These are phyloP conservation scores for Moxostoma hubbsi DNA, from an alignment of 2,797 vertebrate species.

Conservation along the genomic window DNA sequence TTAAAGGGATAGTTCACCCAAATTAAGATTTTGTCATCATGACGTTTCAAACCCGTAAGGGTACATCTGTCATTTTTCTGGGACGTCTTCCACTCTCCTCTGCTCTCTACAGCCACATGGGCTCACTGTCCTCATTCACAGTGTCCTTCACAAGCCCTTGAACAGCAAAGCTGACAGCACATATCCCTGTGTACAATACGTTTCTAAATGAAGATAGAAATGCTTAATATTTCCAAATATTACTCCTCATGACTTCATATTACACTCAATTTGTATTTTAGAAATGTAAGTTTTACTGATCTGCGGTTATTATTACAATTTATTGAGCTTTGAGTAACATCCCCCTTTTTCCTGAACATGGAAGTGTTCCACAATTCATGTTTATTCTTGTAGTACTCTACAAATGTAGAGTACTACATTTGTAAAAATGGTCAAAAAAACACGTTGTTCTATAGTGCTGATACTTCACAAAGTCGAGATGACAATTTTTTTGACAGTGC, in stretches of 20 bases:
- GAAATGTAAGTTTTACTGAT: slow-evolving; percentile 22
- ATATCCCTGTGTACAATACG: slow-evolving; percentile 5
- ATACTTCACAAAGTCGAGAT: too few relatives aligned
- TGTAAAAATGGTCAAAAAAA: too few relatives aligned
- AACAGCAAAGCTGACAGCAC: slow-evolving; percentile 27
- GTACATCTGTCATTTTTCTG: slow-evolving; percentile 72
- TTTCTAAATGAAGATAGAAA: slow-evolving; percentile 21
- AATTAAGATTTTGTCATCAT: too few relatives aligned
- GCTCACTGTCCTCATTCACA: slow-evolving; percentile 65
- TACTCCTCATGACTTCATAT: slow-evolving; percentile 1
- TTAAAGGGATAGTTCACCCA: too few relatives aligned
- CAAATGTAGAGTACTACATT: too few relatives aligned
- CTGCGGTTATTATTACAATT: slow-evolving; percentile 24
- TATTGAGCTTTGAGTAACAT: neutral
- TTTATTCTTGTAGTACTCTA: too few relatives aligned
- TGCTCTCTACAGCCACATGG: slow-evolving; percentile 68
- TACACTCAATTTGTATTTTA: slow-evolving; percentile 8
- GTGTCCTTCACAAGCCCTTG: slow-evolving; percentile 73
- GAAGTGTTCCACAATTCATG: too few relatives aligned
- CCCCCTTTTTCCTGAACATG: too few relatives aligned
- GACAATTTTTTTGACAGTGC: too few relatives aligned
- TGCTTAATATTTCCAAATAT: slow-evolving; percentile 2
- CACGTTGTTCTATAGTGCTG: too few relatives aligned
- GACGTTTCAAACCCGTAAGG: slow-evolving; percentile 34
- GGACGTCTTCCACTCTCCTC: slow-evolving; percentile 66